Evolutionary conservation across 2,888 invertebrate species (phyloP), one percentile per base, ranked within the genome.

Genomic region (Malthinus flaveolus): DNA sequence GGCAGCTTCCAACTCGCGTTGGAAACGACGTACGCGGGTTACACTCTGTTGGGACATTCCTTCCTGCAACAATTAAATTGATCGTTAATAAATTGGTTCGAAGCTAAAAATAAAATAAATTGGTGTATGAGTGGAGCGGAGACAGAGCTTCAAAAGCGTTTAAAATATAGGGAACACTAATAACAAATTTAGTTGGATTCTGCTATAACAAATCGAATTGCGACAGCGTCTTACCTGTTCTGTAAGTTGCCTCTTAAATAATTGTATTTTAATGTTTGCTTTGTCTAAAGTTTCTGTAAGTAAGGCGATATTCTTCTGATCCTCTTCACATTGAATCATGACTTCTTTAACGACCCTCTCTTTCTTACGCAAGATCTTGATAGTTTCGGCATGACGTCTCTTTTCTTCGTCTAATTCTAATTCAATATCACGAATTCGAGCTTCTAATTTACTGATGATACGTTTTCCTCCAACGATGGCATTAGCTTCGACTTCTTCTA

Each of bases 331-430:
- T 80, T 95, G 94, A 73, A 96, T 89, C 82, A 95, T 87, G 66
- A 97, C 89, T 81, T 97, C 97, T 85, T 97, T 97, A 76, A 97
- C 90, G 75, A 89, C 88, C 75, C 96, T 93, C 79, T 97, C 97
- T 89, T 97, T 97, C 87, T 97, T 97, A 82, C 97, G 92, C 77
- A 97, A 85, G 79, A 96, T 95, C 86, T 96, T 96, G 80, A 96
- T 93, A 74, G 96, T 95, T 82, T 97, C 97, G 70, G 95, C 90
- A 82, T 97, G 97, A 78, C 96, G 90, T 79, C 96, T 90, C 85
- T 95, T 95, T 82, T 97, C 97, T 80, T 96, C 97, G 76, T 97
- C 97, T 69, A 94, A 81, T 81, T 96, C 96, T 71, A 95, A 84
- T 81, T 97, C 97, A 81, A 96, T 83, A 76, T 97, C 97, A 76